A percentile compares a stretch with the other conserved stretches of the same genome.
Evolutionary conservation across 2,113 vertebrate species (phyloP).

Genomic region (Prolemur simus): DNA sequence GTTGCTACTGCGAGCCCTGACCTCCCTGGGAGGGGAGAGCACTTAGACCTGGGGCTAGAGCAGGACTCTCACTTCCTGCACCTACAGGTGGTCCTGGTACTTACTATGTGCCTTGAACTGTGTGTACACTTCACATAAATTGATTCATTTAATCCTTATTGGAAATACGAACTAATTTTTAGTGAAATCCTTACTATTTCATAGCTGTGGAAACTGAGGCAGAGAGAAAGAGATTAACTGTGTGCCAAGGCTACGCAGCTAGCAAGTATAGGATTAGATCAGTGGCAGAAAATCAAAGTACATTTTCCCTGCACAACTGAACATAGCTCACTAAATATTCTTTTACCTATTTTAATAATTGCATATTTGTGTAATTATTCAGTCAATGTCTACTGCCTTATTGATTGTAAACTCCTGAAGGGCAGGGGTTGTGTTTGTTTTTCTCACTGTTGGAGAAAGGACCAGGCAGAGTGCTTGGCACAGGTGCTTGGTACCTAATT

Average conservation of each 20-base stretch:
- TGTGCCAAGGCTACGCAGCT: neutral
- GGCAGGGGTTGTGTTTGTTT: neutral
- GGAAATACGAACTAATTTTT: neutral
- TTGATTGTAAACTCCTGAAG: neutral
- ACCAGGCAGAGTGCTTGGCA: fast-evolving
- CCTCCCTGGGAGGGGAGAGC: neutral
- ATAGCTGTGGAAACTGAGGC: neutral
- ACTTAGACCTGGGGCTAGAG: too few species aligned
- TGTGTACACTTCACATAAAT: neutral
- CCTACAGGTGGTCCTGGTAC: neutral
- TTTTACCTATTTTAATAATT: neutral
- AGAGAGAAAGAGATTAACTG: neutral
- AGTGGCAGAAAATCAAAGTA: neutral
- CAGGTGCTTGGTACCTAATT: fast-evolving
- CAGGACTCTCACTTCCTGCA: neutral
- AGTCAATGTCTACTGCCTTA: neutral
- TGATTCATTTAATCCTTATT: neutral
- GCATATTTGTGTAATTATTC: neutral
- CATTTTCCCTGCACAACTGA: neutral
- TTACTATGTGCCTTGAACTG: fast-evolving
- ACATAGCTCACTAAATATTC: neutral
- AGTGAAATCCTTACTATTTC: neutral
- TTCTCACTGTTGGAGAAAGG: neutral
- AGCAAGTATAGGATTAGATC: neutral
- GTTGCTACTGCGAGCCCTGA: neutral